A percentile compares a stretch with the other conserved stretches of the same genome.
Conservation (phyloP, 2,888 invertebrate genomes). For the Yponomeuta malinellus region DNA sequence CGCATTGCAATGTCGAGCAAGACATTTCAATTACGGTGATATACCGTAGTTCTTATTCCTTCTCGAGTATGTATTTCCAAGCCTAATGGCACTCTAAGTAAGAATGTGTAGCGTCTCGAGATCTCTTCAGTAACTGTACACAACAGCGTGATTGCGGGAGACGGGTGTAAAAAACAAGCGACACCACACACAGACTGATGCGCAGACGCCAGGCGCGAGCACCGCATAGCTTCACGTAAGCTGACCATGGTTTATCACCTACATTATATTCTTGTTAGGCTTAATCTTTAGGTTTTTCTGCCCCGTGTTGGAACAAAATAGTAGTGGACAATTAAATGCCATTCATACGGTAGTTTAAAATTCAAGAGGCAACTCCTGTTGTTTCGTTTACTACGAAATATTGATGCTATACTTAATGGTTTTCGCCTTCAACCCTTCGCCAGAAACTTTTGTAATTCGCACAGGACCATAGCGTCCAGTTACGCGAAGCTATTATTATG, state of each 20-base stretch:
- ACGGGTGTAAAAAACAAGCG: neutral
- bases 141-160: constrained; percentile 1
- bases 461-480: neutral
- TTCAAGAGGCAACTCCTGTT: neutral
- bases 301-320: neutral
- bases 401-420: neutral
- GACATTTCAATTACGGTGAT: neutral
- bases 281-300: neutral
- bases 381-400: neutral
- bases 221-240: neutral
- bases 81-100: neutral
- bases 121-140: constrained; percentile 4
- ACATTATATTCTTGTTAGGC: constrained; percentile 1
- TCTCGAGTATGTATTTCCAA: neutral
- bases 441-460: constrained; percentile 8
- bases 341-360: constrained; percentile 1
- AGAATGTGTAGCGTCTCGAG: neutral
- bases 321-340: neutral
- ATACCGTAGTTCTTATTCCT: neutral
- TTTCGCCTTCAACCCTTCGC: neutral
- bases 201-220: neutral
- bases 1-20: neutral
- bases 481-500: neutral
- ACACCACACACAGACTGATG: constrained; percentile 2
- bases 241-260: constrained; percentile 3